Conservation (phyloP, 2,797 vertebrate genomes). For the Ambastaia sidthimunki region DNA sequence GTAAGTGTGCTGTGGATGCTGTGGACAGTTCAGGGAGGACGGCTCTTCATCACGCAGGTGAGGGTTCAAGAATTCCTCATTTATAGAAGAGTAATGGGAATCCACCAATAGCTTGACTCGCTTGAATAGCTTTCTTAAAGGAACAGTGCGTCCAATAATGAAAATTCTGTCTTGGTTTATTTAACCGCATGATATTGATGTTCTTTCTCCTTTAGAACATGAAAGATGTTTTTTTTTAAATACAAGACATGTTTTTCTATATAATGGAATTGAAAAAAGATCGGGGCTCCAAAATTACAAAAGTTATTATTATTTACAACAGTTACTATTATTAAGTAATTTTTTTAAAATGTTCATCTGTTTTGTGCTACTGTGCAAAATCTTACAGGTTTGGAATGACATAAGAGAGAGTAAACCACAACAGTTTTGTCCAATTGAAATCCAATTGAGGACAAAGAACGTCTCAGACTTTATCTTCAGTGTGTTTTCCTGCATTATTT, state of each 20-base stretch:
- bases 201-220: background rate
- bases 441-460: background rate
- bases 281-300: no score
- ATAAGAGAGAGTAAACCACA: no score
- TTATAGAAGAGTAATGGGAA: background rate
- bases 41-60: conserved; percentile 92
- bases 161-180: no score
- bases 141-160: background rate
- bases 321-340: no score
- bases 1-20: conserved; percentile 84
- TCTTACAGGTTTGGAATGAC: no score
- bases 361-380: no score
- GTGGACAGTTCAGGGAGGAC: conserved; percentile 85
- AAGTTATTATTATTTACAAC: no score
- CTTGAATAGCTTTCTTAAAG: background rate
- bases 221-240: background rate
- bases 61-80: conserved; percentile 47
- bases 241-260: no score
- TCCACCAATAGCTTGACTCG: background rate
- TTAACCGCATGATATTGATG: no score
- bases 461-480: background rate
- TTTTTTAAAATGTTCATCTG: no score
- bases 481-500: background rate
- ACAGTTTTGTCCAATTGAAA: background rate
- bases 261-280: no score